Percentiles rank a stretch among this genome's conserved stretches.
phyloP scores from a whole-genome alignment of 2,113 vertebrate species.

The Dolichallabes microphthalmus region DNA sequence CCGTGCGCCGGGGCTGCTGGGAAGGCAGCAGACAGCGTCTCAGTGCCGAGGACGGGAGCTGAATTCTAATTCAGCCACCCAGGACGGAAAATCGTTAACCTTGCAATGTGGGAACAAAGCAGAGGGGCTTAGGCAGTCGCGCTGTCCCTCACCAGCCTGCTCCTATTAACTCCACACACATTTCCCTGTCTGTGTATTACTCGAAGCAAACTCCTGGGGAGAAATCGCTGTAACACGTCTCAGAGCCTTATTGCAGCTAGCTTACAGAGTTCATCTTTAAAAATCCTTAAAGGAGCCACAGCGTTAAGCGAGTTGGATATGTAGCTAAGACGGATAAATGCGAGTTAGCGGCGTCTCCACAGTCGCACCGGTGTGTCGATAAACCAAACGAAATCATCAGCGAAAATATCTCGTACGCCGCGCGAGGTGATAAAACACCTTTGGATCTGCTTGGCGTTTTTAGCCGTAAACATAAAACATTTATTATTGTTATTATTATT shows the following conservation, averaged over 20 bases:
- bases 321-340: conserved; percentile 1
- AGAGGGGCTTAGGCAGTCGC: conserved; percentile 51
- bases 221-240: conserved; percentile 18
- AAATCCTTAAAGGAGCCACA: conserved; percentile 14
- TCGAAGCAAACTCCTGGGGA: conserved; percentile 25
- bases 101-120: conserved; percentile 64
- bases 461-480: too few species aligned
- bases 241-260: not conserved
- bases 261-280: conserved; percentile 4
- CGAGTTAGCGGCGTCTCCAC: not conserved
- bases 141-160: conserved; percentile 51
- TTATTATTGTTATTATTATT: too few species aligned
- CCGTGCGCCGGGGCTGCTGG: conserved; percentile 82
- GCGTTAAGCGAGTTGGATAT: conserved; percentile 2
- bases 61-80: conserved; percentile 81
- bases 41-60: conserved; percentile 79
- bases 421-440: not conserved
- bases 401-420: not conserved
- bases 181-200: conserved; percentile 34
- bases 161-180: conserved; percentile 46
- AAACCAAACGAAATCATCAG: not conserved
- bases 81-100: conserved; percentile 77
- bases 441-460: not conserved
- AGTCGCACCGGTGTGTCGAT: not conserved
- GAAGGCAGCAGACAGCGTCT: conserved; percentile 84